Evolutionary conservation across 2,888 invertebrate species (phyloP).

Genomic region (Campoplex nolae): DNA sequence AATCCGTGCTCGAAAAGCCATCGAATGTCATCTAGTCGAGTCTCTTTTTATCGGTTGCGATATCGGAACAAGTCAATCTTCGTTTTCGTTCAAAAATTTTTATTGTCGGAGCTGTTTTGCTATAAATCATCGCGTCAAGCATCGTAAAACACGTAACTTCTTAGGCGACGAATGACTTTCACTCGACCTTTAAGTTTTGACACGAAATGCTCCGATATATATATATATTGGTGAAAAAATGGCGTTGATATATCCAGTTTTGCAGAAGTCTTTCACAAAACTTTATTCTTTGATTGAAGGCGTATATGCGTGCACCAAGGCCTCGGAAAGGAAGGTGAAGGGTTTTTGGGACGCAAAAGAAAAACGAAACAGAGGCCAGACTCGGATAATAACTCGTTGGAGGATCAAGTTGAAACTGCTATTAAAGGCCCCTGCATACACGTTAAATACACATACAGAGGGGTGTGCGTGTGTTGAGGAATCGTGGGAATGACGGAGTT

Average conservation of each 20-base stretch:
- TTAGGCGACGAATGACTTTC: slow-evolving; percentile 5
- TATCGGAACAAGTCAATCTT: neutral
- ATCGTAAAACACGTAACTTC: neutral
- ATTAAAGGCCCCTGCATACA: slow-evolving; percentile 44
- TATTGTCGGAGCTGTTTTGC: neutral
- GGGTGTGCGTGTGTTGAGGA: neutral
- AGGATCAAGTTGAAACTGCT: slow-evolving; percentile 42
- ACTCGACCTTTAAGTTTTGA: slow-evolving; percentile 12
- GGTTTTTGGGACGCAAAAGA: slow-evolving; percentile 3
- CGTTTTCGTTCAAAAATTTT: neutral
- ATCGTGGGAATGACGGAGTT: slow-evolving; percentile 66
- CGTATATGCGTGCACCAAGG: slow-evolving; percentile 3
- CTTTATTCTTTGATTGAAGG: neutral
- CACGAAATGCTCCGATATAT: neutral
- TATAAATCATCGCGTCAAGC: neutral
- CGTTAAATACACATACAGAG: neutral
- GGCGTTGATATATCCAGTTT: neutral
- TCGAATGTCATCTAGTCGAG: neutral
- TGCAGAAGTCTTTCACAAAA: slow-evolving; percentile 1
- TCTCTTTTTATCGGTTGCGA: neutral
- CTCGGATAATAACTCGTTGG: slow-evolving; percentile 56
- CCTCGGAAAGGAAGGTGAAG: slow-evolving; percentile 3
- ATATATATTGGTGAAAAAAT: slow-evolving; percentile 13
- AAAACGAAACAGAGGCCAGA: slow-evolving; percentile 24
- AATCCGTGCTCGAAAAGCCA: neutral